These are phyloP conservation scores for Penaeus chinensis DNA, from an alignment of 1,140 invertebrate genomes.

Conservation along the genomic window DNA sequence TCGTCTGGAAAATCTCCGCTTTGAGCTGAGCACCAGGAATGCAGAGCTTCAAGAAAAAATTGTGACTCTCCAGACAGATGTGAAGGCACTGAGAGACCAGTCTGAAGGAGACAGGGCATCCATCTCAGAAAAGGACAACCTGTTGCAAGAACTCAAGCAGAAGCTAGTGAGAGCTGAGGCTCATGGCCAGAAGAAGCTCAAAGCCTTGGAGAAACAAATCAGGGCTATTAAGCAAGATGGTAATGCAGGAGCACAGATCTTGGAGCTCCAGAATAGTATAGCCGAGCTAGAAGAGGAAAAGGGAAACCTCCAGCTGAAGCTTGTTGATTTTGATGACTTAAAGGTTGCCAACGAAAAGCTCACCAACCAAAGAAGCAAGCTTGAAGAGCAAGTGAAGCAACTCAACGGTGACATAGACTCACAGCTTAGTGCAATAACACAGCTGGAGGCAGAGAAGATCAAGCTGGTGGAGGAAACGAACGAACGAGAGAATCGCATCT, in stretches of 20 bases:
- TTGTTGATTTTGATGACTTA: slow-evolving; percentile 82
- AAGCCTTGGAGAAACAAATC: slow-evolving; percentile 84
- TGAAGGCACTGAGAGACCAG: slow-evolving; percentile 53
- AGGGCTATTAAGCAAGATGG: slow-evolving; percentile 79
- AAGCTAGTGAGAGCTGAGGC: slow-evolving; percentile 87
- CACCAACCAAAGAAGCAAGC: slow-evolving; percentile 72
- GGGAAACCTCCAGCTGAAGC: slow-evolving; percentile 85
- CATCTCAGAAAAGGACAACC: slow-evolving; percentile 73
- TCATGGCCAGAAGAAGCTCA: slow-evolving; percentile 82
- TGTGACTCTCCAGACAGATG: slow-evolving; percentile 68
- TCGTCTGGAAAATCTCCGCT: slow-evolving; percentile 69
- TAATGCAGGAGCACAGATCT: slow-evolving; percentile 75
- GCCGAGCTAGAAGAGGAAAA: slow-evolving; percentile 90
- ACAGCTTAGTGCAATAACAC: slow-evolving; percentile 74
- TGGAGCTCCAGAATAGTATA: slow-evolving; percentile 80
- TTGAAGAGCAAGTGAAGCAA: slow-evolving; percentile 69
- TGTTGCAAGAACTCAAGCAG: slow-evolving; percentile 80
- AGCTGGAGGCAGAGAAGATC: slow-evolving; percentile 76
- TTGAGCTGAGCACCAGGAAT: slow-evolving; percentile 73
- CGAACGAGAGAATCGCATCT: slow-evolving; percentile 68
- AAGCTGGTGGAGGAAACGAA: slow-evolving; percentile 75
- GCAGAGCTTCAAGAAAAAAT: slow-evolving; percentile 73
- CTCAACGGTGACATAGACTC: slow-evolving; percentile 70
- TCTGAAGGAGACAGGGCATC: slow-evolving; percentile 65
- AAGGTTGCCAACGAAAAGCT: slow-evolving; percentile 53